Evolutionary conservation across 64 coral and sea anemone genomes (phyloP), one percentile per base, ranked within the genome.

Genomic region (Pocillopora verrucosa): DNA sequence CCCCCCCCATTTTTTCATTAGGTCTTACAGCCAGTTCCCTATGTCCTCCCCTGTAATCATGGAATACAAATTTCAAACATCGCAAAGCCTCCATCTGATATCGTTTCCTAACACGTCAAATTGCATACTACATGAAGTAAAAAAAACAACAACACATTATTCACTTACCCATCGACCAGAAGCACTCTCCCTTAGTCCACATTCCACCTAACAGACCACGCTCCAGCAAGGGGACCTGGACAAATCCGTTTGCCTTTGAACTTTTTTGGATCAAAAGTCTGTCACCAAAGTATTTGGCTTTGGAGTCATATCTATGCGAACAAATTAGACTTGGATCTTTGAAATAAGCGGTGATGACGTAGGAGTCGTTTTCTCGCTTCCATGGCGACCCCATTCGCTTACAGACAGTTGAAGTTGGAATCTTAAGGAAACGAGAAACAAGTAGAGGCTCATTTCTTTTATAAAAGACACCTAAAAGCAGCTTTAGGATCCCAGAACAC

Each of bases 151-250:
- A 4, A 24, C 13, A 24, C 63, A 30, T 35, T 82, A 16, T 13
- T 0, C 16, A 91, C 94, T 65, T 74, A 96, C 94, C 94, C 94
- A 96, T 96, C 5, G 94, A 76, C 90, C 90, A 96, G 86, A 87
- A 89, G 60, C 94, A 92, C 38, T 90, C 74, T 25, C 94, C 94
- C 82, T 90, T 89, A 34, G 73, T 77, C 94, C 94, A 96, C 56
- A 36, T 73, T 14, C 74, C 89, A 56, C 82, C 81, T 34, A 45
- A 75, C 17, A 92, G 57, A 38, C 84, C 74, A 24, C 80, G 19
- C 22, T 96, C 94, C 15, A 59, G 72, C 24, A 92, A 74, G 68
- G 94, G 94, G 12, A 87, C 81, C 25, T 76, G 92, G 73, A 96
- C 72, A 75, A 89, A 92, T 60, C 74, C 76, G 14, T 58, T 56